Evolutionary conservation across 2,113 vertebrate genomes (phyloP), one percentile per base, ranked within the genome.

Genomic region (Colinus virginianus): DNA sequence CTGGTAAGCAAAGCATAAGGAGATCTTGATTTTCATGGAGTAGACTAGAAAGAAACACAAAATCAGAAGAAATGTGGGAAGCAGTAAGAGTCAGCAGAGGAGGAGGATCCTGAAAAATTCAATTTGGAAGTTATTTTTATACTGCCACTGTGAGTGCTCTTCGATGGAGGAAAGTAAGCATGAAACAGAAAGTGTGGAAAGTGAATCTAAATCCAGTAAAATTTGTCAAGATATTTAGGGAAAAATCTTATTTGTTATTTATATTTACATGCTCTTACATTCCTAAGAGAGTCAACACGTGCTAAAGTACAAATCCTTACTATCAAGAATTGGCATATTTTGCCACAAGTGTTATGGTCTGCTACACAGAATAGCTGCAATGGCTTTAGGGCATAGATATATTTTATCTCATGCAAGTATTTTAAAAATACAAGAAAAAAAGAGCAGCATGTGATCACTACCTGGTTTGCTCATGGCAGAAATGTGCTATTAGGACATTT

Each of bases 101-200:
- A 94, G 76, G 66, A 92, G 49, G 71, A 90, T 84, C 87, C 86
- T 0, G 0, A 91, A 94, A 96, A 95, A 93, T 91, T 96, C 67
- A 85, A 95, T 94, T 94, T 94, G 87, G 32, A 86, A 95, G 94
- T 85, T 94, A 96, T 96, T 95, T 96, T 95, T 91, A 90, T 75
- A 68, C 59, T 88, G 79, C 93, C 43, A 71, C 91, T 75, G 48
- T 48, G 40, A 93, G 53, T 86, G 69, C 82, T 93, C 69, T 94
- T 58, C 90, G 84, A 94, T 78, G 94, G 92, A 88, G 68, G 69
- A 87, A 96, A 96, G 68, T 48, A 84, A 95, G 94, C 94, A 91
- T 68, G 72, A 90, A 95, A 89, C 87, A 80, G 76, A 86, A 95
- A 87, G 75, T 78, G 72, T 10, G 26, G 79, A 90, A 89, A 91